A percentile compares a stretch with the other conserved stretches of the same genome.
Evolutionary conservation across 1,140 invertebrate species (phyloP).

Genomic region (Heliconius melpomene): DNA sequence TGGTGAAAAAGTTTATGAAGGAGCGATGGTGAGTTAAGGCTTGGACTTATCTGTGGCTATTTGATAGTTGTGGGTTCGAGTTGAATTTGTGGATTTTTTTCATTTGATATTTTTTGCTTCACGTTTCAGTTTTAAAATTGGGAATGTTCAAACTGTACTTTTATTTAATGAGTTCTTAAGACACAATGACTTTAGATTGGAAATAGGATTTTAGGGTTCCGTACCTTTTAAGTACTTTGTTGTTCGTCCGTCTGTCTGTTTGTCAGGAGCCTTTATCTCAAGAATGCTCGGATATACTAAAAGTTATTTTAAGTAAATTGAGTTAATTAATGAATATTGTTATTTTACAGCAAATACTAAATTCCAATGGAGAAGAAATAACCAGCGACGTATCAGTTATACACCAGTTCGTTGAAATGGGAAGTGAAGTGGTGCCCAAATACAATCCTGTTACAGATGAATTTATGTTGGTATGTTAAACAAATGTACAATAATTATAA

Average conservation of each 20-base stretch:
- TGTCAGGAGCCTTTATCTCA: no score
- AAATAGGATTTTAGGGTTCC: no score
- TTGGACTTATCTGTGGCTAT: no score
- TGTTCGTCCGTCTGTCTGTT: no score
- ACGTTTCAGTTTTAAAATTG: no score
- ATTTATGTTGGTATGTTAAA: constrained; percentile 48
- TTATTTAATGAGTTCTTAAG: no score
- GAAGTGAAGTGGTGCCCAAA: constrained; percentile 82
- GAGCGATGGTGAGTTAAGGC: constrained; percentile 85
- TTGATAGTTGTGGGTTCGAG: no score
- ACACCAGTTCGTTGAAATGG: constrained; percentile 94
- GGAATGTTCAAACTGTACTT: no score
- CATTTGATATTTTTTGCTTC: not conserved
- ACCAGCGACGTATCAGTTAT: constrained; percentile 86
- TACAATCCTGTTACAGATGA: constrained; percentile 81
- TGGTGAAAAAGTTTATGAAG: constrained; percentile 87
- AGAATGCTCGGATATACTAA: no score
- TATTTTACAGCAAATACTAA: constrained; percentile 54
- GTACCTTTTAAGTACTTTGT: no score
- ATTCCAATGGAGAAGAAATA: constrained; percentile 81
- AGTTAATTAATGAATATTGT: constrained; percentile 54
- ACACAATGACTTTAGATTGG: no score
- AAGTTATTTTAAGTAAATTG: constrained; percentile 4
- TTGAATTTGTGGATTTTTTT: not conserved
- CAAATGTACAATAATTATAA: not conserved